phyloP scores from a whole-genome alignment of 1,140 invertebrate genomes.

The Neotoxoptera formosana region DNA sequence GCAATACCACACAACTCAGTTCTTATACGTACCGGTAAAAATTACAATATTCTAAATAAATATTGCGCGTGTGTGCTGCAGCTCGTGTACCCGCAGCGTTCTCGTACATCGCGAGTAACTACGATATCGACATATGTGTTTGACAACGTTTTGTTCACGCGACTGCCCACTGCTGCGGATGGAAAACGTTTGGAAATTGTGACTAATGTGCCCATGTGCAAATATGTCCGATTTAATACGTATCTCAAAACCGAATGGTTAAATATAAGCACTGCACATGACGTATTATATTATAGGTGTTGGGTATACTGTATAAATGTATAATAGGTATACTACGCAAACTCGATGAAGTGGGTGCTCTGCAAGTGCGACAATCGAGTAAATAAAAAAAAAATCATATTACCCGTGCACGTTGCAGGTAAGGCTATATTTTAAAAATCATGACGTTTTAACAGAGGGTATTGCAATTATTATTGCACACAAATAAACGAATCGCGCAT shows the following conservation, averaged over 20 bases:
- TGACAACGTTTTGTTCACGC: conserved; percentile 5
- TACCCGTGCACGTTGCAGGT: background rate
- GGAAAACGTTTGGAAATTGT: background rate
- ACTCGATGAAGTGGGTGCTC: background rate
- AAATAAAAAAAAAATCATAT: background rate
- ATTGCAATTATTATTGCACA: background rate
- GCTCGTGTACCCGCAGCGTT: background rate
- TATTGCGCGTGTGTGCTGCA: background rate
- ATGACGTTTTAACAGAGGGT: background rate
- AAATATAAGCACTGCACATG: background rate
- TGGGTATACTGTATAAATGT: background rate
- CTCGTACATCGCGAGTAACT: background rate
- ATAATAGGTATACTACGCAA: background rate
- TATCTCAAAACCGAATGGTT: background rate
- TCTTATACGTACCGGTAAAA: background rate
- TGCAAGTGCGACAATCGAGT: background rate
- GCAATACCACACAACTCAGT: background rate
- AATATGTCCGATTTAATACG: background rate
- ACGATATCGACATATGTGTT: background rate
- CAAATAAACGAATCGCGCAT: background rate
- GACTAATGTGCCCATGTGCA: background rate
- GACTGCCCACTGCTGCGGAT: background rate
- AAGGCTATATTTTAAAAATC: too few species aligned
- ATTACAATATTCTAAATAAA: background rate
- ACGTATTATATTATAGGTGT: background rate